Base-by-base conservation (phyloP, 2,797 vertebrate genomes). In the Philypnodon macrostomus region DNA sequence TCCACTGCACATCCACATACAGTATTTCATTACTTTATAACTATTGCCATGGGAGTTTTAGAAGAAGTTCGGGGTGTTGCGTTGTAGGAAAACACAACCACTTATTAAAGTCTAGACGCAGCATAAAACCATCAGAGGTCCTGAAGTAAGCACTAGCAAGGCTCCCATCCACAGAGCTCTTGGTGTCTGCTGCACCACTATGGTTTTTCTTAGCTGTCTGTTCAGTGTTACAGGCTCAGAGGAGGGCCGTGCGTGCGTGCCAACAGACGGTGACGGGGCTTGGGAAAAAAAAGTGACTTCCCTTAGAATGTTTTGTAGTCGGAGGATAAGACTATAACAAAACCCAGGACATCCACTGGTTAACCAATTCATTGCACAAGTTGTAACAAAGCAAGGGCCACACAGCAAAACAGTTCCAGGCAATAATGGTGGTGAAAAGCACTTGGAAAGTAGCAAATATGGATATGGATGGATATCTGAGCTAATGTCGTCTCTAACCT, bases 81-180 rank as follows among this genome's bases (percentile, higher is more conserved):
- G 30, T 26, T 79, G 85, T 84, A 80, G 79, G 75, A 80, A 85
- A 87, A 89, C 89, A 90, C 91, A 93, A 93, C 91, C 86, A 85
- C 92, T 93, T 93, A 95, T 95, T 95, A 94, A 94, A 92, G 95
- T 97, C 94, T 98, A 98, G 95, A 97, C 93, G 80, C 90, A 94
- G 94, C 92, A 93, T 96, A 90, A 96, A 95, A 95, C 93, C 91
- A 91, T 59, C 58, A 88, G 90, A 94, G 93, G 92, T 93, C 87
- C 85, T 74, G 60, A 39, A 76, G 77, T 86, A 86, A 88, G 86
- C 81, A 77, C 61, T 93, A 90, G 70, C 66, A 79, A 44, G 82
- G 46, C 82, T 77, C 72, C 73, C 49, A 29, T 65, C 70, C 67
- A 76, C 68, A 44, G 62, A 69, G 37, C 45, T 63, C 71, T n/a